Percentiles rank a stretch among this genome's conserved stretches.
phyloP scores from a whole-genome alignment of 2,888 invertebrate genomes.

The Torymus aiolomorphi region DNA sequence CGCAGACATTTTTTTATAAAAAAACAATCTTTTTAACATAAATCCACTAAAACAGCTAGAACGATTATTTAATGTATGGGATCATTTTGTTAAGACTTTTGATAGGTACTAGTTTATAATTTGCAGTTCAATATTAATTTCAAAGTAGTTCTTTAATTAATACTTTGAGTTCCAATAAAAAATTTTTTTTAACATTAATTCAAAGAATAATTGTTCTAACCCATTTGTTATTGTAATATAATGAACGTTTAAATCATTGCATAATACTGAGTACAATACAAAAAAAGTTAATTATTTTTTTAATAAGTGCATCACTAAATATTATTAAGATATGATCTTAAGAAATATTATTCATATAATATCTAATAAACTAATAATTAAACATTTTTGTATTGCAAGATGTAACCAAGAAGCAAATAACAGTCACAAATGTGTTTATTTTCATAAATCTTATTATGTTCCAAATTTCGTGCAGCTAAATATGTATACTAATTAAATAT shows the following conservation, averaged over 20 bases:
- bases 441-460: no score
- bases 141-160: no score
- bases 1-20: conserved; percentile 42
- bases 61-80: not conserved
- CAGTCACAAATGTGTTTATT: no score
- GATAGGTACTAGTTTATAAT: no score
- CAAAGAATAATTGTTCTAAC: conserved; percentile 4
- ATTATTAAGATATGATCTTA: not conserved
- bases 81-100: no score
- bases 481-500: not conserved
- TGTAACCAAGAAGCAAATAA: no score
- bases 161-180: no score
- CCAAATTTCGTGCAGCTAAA: no score
- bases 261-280: not conserved
- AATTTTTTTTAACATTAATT: not conserved
- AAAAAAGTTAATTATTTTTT: conserved; percentile 3
- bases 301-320: not conserved
- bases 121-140: no score
- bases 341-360: no score
- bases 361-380: no score
- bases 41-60: conserved; percentile 23
- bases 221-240: not conserved
- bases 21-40: conserved; percentile 37
- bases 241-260: conserved; percentile 14
- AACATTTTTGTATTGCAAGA: no score